A percentile compares a stretch with the other conserved stretches of the same genome.
phyloP scores from a whole-genome alignment of 2,797 vertebrate species.

The Lerista edwardsae region DNA sequence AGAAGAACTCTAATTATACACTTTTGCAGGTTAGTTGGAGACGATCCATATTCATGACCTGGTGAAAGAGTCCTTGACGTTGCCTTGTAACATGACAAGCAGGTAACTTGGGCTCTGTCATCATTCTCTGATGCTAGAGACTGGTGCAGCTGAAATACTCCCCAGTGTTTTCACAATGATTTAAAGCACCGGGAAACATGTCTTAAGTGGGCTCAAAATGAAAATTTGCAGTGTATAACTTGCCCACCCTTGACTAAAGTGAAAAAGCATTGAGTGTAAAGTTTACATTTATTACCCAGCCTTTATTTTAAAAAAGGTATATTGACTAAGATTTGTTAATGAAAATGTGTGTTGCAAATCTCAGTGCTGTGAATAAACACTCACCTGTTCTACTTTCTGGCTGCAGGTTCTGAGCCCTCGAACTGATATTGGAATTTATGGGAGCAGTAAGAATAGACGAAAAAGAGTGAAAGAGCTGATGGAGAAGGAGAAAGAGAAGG shows the following conservation, averaged over 20 bases:
- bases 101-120: not conserved
- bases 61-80: not conserved
- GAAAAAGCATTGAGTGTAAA: not conserved
- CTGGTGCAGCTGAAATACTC: not conserved
- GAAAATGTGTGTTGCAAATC: not conserved
- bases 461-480: slow-evolving; percentile 92
- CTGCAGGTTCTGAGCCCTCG: slow-evolving; percentile 93
- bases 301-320: not conserved
- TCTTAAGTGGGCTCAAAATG: not conserved
- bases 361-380: not conserved
- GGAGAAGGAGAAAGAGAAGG: slow-evolving; percentile 90
- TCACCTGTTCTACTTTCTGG: too few relatives aligned
- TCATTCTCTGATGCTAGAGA: not conserved
- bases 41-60: fast-evolving
- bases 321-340: not conserved
- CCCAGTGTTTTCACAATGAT: not conserved
- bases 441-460: slow-evolving; percentile 92
- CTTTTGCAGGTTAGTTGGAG: slow-evolving; percentile 87
- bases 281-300: not conserved
- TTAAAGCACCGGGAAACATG: not conserved
- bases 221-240: not conserved
- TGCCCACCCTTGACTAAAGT: not conserved
- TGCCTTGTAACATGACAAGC: not conserved
- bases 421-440: slow-evolving; percentile 92
- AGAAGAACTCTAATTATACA: slow-evolving; percentile 96